Evolutionary conservation across 2,888 invertebrate species (phyloP).

Genomic region (Melitaea athalia): DNA sequence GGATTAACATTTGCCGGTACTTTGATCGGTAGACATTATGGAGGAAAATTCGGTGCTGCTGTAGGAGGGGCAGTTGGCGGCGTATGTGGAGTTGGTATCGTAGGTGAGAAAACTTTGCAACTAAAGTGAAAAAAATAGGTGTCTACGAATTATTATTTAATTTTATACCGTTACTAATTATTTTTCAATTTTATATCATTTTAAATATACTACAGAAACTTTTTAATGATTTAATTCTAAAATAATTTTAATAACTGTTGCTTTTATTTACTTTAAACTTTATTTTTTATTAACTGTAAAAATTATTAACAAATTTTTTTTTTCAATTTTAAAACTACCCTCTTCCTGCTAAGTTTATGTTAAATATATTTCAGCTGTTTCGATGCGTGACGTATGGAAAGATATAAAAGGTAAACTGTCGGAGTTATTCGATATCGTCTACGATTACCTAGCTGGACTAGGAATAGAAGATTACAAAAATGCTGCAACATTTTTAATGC

Average conservation of each 20-base stretch:
- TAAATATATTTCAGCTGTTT: constrained; percentile 55
- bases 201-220: too few relatives aligned
- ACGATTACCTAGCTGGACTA: constrained; percentile 69
- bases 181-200: too few relatives aligned
- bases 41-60: constrained; percentile 68
- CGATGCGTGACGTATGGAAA: constrained; percentile 70
- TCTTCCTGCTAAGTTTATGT: too few relatives aligned
- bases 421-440: constrained; percentile 68
- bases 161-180: too few relatives aligned
- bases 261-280: too few relatives aligned
- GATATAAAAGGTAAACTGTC: constrained; percentile 60
- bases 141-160: too few relatives aligned
- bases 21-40: constrained; percentile 68
- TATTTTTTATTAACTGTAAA: too few relatives aligned
- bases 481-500: constrained; percentile 57
- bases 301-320: too few relatives aligned
- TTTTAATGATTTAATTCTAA: too few relatives aligned
- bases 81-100: constrained; percentile 67
- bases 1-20: constrained; percentile 68
- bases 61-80: constrained; percentile 72
- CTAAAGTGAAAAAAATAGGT: too few relatives aligned
- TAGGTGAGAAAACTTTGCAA: constrained; percentile 54
- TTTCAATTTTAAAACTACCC: constrained; percentile 10
- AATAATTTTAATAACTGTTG: too few relatives aligned
- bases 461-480: constrained; percentile 65